Percentiles rank a stretch among this genome's conserved stretches.
phyloP scores from a whole-genome alignment of 1,140 invertebrate genomes.

The Bathynomus jamesi region DNA sequence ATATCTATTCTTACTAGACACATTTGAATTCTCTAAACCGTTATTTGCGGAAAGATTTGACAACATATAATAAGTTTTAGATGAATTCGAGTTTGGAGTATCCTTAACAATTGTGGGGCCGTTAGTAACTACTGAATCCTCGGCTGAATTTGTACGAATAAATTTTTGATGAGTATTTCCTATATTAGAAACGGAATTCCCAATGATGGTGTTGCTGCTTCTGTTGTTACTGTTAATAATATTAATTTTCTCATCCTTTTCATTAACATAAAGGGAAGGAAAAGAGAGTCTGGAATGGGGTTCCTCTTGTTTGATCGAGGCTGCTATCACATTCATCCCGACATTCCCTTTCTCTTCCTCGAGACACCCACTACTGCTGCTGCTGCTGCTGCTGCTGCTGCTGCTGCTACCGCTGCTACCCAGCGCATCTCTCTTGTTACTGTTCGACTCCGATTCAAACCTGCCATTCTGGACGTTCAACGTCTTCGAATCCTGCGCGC shows the following conservation, averaged over 20 bases:
- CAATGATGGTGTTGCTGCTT: slow-evolving; percentile 11
- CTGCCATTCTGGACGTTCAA: too few species aligned
- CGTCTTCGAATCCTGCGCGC: too few species aligned
- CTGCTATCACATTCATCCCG: too few species aligned
- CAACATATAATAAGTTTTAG: background rate
- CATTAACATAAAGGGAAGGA: background rate
- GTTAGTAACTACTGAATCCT: background rate
- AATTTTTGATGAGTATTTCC: background rate
- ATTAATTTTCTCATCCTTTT: background rate
- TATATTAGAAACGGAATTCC: background rate
- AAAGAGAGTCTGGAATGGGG: background rate
- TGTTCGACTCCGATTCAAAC: too few species aligned
- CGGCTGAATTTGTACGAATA: background rate
- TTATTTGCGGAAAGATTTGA: background rate
- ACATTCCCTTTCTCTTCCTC: too few species aligned
- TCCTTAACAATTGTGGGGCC: background rate
- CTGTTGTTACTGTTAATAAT: background rate
- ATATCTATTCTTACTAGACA: background rate
- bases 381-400: slow-evolving; percentile 39
- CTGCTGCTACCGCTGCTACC: slow-evolving; percentile 43
- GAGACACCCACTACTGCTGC: background rate
- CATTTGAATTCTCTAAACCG: too few species aligned
- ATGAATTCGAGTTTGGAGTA: background rate
- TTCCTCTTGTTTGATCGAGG: background rate
- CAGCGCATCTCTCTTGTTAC: slow-evolving; percentile 6